Conservation (phyloP, 2,113 vertebrate genomes). For the Cyanoramphus novaezelandiae region DNA sequence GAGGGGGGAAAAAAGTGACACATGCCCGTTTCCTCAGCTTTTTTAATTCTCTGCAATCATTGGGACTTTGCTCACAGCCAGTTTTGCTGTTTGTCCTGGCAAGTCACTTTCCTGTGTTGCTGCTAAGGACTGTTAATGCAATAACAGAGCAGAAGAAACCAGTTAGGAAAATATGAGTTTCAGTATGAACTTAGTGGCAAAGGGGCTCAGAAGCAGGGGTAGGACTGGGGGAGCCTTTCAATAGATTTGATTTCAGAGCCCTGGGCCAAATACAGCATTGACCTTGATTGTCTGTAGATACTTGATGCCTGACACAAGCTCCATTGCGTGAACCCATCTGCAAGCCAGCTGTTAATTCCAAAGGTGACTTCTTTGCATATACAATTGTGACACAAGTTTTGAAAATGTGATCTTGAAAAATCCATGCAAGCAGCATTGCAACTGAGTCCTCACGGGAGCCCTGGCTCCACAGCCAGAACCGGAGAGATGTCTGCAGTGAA, state of each 20-base stretch:
- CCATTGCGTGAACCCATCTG: conserved; percentile 50
- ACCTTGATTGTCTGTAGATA: conserved; percentile 19
- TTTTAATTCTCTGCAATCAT: background rate
- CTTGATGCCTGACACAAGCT: conserved; percentile 8
- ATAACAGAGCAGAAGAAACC: background rate
- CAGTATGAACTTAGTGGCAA: background rate
- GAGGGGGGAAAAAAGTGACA: background rate
- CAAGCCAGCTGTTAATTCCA: conserved; percentile 45
- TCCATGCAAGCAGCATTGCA: background rate
- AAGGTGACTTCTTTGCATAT: background rate
- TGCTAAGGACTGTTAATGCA: background rate
- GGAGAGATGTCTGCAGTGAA: background rate
- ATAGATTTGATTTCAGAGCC: background rate
- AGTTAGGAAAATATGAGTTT: background rate
- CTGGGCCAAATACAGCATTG: background rate
- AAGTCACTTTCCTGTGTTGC: background rate
- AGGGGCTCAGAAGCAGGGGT: background rate
- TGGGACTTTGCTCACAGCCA: background rate
- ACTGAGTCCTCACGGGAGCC: background rate
- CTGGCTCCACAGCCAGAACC: background rate
- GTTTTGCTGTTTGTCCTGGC: background rate
- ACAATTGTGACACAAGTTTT: conserved; percentile 32
- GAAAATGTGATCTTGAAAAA: conserved; percentile 21
- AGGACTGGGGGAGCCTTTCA: background rate
- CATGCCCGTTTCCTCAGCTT: background rate